Base-by-base conservation (phyloP, 2,888 invertebrate genomes). In the Chouioia cunea region DNA sequence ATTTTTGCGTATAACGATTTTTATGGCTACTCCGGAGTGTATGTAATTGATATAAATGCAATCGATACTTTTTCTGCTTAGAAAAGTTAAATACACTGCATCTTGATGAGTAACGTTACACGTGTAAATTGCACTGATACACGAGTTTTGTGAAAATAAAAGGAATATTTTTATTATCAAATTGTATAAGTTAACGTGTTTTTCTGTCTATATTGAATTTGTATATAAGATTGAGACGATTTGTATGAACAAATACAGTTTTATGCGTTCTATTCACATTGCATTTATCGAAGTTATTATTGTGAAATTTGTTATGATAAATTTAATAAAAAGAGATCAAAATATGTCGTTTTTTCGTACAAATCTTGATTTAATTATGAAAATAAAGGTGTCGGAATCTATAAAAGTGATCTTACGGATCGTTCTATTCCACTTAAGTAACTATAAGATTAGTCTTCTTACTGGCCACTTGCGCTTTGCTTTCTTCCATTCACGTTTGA, bases 21-120 rank as follows among this genome's bases (percentile, higher is more conserved):
- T 76, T 73, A 75, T 73, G 54, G 69, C 69, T 75, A 76, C 53
- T 75, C n/a, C n/a, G n/a, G n/a, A n/a, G n/a, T 10, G 59, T 15
- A 58, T 56, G 60, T 68, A 50, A 50, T 65, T 68, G 59, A 46
- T 60, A 57, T 46, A 46, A 64, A 46, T 36, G 36, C 10, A 36
- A 36, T n/a, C n/a, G 46, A 63, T 59, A 59, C 4, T 59, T 62
- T 62, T 63, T 47, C 60, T 18, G 50, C 2, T 52, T 10, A 56
- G 65, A 58, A 57, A 62, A 70, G 62, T 48, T 65, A 12, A 65
- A 20, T 50, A 52, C 54, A 57, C 46, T 18, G 27, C 53, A 65
- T 64, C 15, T 4, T 47, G 63, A 23, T 2, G 10, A n/a, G 44
- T 67, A 50, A 50, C 53, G n/a, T 72, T 64, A 53, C n/a, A 48